phyloP scores from a whole-genome alignment of 2,113 vertebrate species.

The Labeo catla region DNA sequence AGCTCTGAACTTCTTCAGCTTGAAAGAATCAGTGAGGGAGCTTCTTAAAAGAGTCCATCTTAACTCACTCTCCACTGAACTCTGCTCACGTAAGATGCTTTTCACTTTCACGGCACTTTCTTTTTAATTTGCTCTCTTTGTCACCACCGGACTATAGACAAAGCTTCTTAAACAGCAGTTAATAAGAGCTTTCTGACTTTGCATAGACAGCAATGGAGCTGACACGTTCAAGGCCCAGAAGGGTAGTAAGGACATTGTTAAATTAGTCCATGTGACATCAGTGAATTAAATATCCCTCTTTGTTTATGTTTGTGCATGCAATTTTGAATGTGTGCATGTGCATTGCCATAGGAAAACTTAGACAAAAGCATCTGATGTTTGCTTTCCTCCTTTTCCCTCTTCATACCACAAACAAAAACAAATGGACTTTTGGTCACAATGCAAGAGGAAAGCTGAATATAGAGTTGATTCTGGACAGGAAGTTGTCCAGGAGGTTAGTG shows the following conservation, averaged over 20 bases:
- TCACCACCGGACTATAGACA: neutral
- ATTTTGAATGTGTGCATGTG: constrained; percentile 8
- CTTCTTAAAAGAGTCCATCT: constrained; percentile 72
- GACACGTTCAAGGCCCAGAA: no score
- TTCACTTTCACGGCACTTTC: constrained; percentile 48
- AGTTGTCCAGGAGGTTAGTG: constrained; percentile 49
- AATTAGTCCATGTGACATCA: no score
- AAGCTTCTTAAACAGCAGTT: neutral
- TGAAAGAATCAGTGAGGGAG: constrained; percentile 63
- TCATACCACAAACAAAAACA: constrained; percentile 33
- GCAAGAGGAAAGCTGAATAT: constrained; percentile 64
- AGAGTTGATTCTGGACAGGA: constrained; percentile 61
- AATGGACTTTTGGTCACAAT: constrained; percentile 57
- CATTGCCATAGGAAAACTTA: constrained; percentile 55
- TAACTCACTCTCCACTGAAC: constrained; percentile 61
- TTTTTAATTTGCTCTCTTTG: neutral
- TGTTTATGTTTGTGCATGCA: constrained; percentile 29
- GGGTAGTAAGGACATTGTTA: no score
- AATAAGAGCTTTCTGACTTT: no score
- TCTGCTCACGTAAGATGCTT: constrained; percentile 48
- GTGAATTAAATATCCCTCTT: neutral
- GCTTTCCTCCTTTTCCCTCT: constrained; percentile 61
- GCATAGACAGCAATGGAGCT: no score
- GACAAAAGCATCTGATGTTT: constrained; percentile 55
- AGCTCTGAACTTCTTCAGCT: constrained; percentile 59